Percentiles rank a stretch among this genome's conserved stretches.
Conservation (phyloP, 1,140 invertebrate genomes). For the Geopemphigus sp. region DNA sequence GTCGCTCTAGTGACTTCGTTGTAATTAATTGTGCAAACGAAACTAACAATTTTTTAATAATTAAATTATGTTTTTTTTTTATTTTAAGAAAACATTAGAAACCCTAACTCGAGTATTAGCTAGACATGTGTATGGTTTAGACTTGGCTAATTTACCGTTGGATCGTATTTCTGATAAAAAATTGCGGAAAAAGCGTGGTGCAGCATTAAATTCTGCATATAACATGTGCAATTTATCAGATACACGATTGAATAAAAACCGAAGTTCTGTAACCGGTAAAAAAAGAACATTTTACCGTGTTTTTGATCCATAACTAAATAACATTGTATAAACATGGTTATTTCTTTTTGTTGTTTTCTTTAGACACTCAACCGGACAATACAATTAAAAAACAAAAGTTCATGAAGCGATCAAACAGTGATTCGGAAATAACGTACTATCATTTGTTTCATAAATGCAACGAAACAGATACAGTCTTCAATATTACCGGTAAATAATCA, state of each 20-base stretch:
- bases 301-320: no score
- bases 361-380: conserved; percentile 16
- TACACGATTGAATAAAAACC: conserved; percentile 12
- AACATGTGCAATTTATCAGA: conserved; percentile 52
- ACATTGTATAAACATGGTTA: neutral
- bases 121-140: conserved; percentile 87
- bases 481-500: conserved; percentile 16
- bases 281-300: neutral
- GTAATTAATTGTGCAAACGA: no score
- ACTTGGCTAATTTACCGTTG: conserved; percentile 84
- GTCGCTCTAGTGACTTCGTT: no score
- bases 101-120: conserved; percentile 89
- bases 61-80: conserved; percentile 42
- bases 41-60: no score
- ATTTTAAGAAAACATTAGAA: conserved; percentile 88
- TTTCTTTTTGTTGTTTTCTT: neutral
- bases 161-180: conserved; percentile 83
- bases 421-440: conserved; percentile 25
- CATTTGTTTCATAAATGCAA: conserved; percentile 25
- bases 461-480: conserved; percentile 37
- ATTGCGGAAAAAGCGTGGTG: conserved; percentile 65
- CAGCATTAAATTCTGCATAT: neutral
- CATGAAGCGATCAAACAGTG: conserved; percentile 31
- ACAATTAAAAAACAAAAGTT: conserved; percentile 6
- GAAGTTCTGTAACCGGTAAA: conserved; percentile 18